Evolutionary conservation across 92 coral and sea anemone genomes (phyloP), one percentile per base, ranked within the genome.

Genomic region (Zoanthus sansibaricus): DNA sequence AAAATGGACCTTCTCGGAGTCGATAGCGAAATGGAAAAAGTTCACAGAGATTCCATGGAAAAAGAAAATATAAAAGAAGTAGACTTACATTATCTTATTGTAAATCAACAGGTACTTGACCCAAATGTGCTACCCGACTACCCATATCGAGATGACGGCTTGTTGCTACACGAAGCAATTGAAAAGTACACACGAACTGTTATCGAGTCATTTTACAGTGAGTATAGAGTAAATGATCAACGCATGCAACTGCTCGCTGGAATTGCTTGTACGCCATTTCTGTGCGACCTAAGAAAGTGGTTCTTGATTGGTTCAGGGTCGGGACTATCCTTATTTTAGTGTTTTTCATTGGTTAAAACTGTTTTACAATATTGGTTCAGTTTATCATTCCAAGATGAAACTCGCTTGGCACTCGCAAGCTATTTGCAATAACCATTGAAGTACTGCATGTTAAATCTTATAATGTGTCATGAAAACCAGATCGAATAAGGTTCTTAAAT

Each of bases 91-190:
- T 30, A 17, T 75, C 54, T 17, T 55, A 1, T 7, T 21, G 16
- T 12, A 17, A 20, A 14, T 30, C 25, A 32, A 47, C 76, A 96
- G 98, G 98, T 96, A 42, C 86, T 87, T 33, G 95, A 97, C 78
- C 83, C 93, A 5, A 71, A 91, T 18, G 74, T 97, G 1, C 86
- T 97, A 18, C 99, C 99, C 61, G 95, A 92, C 75, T 97, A 97
- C 72, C 98, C 99, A 9, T 96, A 93, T 89, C 91, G 99, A 12
- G 99, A 96, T 79, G 99, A 96, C 49, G 98, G 98, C 0, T 68
- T 95, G 20, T 82, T 94, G 20, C 72, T 96, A 13, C 94, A 95
- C 79, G 76, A 87, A 20, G 98, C 99, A 9, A 93, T 96, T 42
- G 92, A 92, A 82, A 92, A 85, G 37, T 92, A 95, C 84, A 94